These are phyloP conservation scores for Erynnis tages DNA, from an alignment of 2,888 invertebrate species.

Conservation along the genomic window DNA sequence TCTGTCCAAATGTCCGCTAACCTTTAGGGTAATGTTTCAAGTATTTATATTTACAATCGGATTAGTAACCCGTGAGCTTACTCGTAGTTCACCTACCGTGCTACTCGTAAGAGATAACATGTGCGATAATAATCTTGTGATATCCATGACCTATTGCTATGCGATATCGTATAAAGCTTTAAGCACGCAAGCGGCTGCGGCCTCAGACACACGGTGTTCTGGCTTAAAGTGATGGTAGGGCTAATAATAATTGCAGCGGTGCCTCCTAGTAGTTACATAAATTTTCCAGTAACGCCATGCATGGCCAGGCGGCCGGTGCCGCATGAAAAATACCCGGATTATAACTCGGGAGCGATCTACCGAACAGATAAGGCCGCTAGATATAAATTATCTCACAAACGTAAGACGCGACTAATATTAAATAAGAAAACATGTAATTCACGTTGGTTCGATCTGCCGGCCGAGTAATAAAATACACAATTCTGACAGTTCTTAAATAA, in stretches of 20 bases:
- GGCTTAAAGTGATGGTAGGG: constrained; percentile 36
- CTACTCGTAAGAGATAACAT: constrained; percentile 30
- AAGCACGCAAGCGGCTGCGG: constrained; percentile 30
- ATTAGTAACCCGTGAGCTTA: not conserved
- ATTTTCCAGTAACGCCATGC: constrained; percentile 58
- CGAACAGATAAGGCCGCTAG: constrained; percentile 67
- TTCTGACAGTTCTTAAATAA: constrained; percentile 81
- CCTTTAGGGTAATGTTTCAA: constrained; percentile 11
- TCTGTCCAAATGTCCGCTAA: no score
- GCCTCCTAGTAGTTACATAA: constrained; percentile 63
- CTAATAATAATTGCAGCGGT: constrained; percentile 68
- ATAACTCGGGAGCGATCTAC: constrained; percentile 75
- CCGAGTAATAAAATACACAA: constrained; percentile 73
- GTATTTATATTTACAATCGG: constrained; percentile 7
- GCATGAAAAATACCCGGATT: constrained; percentile 80
- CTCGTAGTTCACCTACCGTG: constrained; percentile 3
- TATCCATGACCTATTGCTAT: constrained; percentile 52
- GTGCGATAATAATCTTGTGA: constrained; percentile 32
- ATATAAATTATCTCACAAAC: constrained; percentile 78
- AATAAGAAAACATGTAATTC: constrained; percentile 81
- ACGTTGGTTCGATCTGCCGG: constrained; percentile 67
- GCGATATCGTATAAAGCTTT: constrained; percentile 33
- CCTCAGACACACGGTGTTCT: constrained; percentile 29
- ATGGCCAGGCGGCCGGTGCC: constrained; percentile 51
- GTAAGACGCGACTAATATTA: constrained; percentile 78